Evolutionary conservation across 2,888 invertebrate species (phyloP).

Genomic region (Rutpela maculata): DNA sequence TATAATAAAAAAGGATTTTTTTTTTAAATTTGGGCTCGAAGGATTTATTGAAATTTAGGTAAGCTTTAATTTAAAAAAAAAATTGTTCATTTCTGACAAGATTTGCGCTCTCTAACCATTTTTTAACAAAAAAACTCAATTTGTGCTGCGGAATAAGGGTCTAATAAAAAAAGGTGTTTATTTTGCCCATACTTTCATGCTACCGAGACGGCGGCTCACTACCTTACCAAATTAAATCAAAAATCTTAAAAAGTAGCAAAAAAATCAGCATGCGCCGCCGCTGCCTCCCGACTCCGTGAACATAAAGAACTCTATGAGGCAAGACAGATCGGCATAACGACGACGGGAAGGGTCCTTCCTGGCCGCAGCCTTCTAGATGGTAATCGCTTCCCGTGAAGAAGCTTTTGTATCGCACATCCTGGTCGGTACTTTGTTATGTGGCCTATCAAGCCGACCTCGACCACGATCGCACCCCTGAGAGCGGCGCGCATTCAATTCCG

Average conservation of each 20-base stretch:
- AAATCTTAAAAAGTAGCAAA: background rate
- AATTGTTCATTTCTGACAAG: no score
- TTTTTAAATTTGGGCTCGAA: no score
- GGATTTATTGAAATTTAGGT: no score
- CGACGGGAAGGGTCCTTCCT: constrained; percentile 21
- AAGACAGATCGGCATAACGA: constrained; percentile 22
- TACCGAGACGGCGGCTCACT: no score
- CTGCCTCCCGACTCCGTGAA: background rate
- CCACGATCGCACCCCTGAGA: constrained; percentile 33
- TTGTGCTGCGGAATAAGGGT: no score
- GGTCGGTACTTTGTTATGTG: constrained; percentile 23
- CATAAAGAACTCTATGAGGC: constrained; percentile 15
- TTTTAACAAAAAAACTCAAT: no score
- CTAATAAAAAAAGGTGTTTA: no score
- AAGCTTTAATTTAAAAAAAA: no score
- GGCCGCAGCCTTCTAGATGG: constrained; percentile 8
- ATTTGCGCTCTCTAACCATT: no score
- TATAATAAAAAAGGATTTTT: no score
- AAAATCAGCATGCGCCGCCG: background rate
- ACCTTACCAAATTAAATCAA: no score
- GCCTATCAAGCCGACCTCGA: constrained; percentile 27
- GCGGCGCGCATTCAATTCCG: constrained; percentile 26
- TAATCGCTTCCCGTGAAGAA: constrained; percentile 19
- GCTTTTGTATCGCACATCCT: constrained; percentile 16
- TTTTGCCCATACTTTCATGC: no score